These are phyloP conservation scores for Tetraneura akinire DNA, from an alignment of 1,140 invertebrate genomes.

Conservation along the genomic window DNA sequence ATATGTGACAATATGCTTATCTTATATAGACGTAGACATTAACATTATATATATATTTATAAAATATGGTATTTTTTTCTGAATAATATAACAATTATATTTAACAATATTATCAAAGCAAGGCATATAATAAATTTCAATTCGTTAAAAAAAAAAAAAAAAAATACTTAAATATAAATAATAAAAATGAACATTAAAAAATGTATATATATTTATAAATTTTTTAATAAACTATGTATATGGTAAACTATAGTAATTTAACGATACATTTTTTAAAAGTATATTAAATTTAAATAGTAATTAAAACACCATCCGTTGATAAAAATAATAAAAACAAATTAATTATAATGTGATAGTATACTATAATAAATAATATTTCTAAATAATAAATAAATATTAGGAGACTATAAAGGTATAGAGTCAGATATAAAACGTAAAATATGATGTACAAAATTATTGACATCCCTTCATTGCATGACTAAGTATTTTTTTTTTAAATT, in stretches of 20 bases:
- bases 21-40: neutral
- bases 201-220: neutral
- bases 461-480: constrained; percentile 4
- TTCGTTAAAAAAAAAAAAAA: no score
- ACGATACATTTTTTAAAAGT: neutral
- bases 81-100: constrained; percentile 27
- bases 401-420: no score
- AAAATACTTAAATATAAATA: neutral
- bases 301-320: no score
- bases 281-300: neutral
- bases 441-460: constrained; percentile 4
- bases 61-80: constrained; percentile 3
- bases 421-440: neutral
- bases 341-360: no score
- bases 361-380: no score
- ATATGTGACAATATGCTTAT: constrained; percentile 38
- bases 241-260: neutral
- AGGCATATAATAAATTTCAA: neutral
- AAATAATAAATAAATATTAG: neutral
- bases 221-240: no score
- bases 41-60: neutral
- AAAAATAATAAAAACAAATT: no score
- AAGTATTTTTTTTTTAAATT: constrained; percentile 25
- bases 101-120: constrained; percentile 19
- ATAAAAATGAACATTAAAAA: neutral